These are phyloP conservation scores for Torymus auratus DNA, from an alignment of 2,888 invertebrate genomes.

Conservation along the genomic window DNA sequence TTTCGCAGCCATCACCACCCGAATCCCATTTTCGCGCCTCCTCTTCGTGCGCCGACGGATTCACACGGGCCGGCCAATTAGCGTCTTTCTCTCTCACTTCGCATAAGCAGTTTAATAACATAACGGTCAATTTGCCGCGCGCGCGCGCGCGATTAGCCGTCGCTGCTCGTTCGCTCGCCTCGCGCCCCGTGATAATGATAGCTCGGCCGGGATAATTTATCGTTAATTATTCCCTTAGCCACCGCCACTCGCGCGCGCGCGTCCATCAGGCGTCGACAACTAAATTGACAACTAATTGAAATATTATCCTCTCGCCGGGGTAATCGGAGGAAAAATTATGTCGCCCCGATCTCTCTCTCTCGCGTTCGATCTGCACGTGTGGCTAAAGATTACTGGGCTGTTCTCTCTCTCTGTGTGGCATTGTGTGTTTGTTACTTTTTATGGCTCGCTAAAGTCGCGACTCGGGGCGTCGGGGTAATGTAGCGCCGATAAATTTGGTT, in stretches of 20 bases:
- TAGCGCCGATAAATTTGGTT: too few relatives aligned
- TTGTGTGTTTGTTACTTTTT: too few relatives aligned
- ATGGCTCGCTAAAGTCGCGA: too few relatives aligned
- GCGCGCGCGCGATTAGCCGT: slow-evolving; percentile 67
- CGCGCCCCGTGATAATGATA: slow-evolving; percentile 68
- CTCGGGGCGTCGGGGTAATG: too few relatives aligned
- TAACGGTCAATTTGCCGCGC: slow-evolving; percentile 72
- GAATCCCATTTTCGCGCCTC: neutral
- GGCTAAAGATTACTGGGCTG: too few relatives aligned
- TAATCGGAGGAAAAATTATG: slow-evolving; percentile 69
- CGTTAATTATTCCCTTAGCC: slow-evolving; percentile 72
- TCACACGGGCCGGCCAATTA: slow-evolving; percentile 69
- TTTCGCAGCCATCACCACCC: too few relatives aligned
- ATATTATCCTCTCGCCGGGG: slow-evolving; percentile 64
- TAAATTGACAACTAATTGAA: slow-evolving; percentile 75
- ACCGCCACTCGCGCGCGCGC: slow-evolving; percentile 30
- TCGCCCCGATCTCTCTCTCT: slow-evolving; percentile 48
- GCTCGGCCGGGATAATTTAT: slow-evolving; percentile 71
- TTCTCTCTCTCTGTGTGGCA: too few relatives aligned
- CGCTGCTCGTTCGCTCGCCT: slow-evolving; percentile 2
- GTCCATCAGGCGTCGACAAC: slow-evolving; percentile 72
- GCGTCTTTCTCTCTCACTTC: slow-evolving; percentile 54
- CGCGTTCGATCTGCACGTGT: too few relatives aligned
- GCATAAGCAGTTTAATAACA: slow-evolving; percentile 72
- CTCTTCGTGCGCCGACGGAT: slow-evolving; percentile 49